Conservation (phyloP, 2,888 invertebrate genomes). For the Nephrotoma appendiculata region DNA sequence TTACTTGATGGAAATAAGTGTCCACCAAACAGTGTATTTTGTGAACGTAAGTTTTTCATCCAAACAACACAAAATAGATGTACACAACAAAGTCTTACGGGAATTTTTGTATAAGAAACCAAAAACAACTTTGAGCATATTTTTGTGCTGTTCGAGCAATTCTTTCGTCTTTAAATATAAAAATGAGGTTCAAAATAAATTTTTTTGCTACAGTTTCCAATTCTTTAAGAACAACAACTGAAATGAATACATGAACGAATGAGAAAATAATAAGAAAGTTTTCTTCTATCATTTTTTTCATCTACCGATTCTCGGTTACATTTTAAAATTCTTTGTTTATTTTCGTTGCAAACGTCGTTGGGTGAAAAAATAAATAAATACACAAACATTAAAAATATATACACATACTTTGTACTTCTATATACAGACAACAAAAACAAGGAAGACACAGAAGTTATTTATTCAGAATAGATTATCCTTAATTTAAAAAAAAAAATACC, state of each 20-base stretch:
- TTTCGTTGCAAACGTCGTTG: not conserved
- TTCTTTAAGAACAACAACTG: not conserved
- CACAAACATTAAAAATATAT: not conserved
- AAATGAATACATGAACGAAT: not conserved
- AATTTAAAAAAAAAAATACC: not conserved
- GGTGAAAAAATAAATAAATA: not conserved
- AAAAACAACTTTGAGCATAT: not conserved
- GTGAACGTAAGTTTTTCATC: not conserved
- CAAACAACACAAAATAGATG: not conserved
- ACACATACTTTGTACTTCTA: not conserved
- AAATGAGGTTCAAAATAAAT: not conserved
- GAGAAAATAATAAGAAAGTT: not conserved
- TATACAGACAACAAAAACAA: not conserved
- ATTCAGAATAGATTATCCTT: not conserved
- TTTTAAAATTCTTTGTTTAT: not conserved
- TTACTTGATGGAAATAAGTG: not conserved
- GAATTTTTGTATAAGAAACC: not conserved
- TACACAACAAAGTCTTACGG: not conserved
- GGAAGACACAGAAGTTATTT: not conserved
- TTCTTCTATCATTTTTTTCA: not conserved
- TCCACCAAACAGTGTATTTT: not conserved
- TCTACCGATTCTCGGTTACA: not conserved
- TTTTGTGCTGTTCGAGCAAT: not conserved
- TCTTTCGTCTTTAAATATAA: not conserved
- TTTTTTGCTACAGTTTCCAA: not conserved